These are phyloP conservation scores for Melanotaenia pygmaea DNA, from an alignment of 2,797 vertebrate species.

Conservation along the genomic window DNA sequence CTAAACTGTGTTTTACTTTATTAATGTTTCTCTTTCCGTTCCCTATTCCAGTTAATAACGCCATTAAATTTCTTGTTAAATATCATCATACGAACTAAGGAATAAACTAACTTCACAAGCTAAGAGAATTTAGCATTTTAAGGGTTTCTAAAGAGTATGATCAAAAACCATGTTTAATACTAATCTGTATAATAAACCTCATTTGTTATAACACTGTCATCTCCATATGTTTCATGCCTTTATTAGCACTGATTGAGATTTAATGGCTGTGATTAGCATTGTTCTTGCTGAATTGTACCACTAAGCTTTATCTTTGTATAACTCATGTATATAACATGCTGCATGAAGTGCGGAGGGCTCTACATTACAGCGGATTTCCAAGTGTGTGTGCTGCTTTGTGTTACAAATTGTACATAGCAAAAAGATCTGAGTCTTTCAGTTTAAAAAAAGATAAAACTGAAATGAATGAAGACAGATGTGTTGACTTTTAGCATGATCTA, in stretches of 20 bases:
- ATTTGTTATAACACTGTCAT: background rate
- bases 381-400: background rate
- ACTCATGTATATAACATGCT: background rate
- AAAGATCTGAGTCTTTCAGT: background rate
- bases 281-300: background rate
- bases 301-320: background rate
- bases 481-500: background rate
- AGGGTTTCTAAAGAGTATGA: background rate
- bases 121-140: background rate
- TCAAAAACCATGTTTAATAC: background rate
- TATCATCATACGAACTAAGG: no score
- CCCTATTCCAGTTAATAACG: background rate
- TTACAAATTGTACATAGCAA: background rate
- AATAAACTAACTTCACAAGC: no score
- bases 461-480: conserved; percentile 6
- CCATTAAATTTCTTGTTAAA: conserved; percentile 14
- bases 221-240: background rate
- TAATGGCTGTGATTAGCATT: background rate
- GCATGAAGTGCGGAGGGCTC: background rate
- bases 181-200: background rate
- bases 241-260: no score
- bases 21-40: conserved; percentile 21
- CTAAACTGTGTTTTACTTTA: background rate
- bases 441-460: conserved; percentile 1
- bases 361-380: background rate